Conservation (phyloP, 35 echinoderm and acorn worm species). For the Stichopus chloronotus region DNA sequence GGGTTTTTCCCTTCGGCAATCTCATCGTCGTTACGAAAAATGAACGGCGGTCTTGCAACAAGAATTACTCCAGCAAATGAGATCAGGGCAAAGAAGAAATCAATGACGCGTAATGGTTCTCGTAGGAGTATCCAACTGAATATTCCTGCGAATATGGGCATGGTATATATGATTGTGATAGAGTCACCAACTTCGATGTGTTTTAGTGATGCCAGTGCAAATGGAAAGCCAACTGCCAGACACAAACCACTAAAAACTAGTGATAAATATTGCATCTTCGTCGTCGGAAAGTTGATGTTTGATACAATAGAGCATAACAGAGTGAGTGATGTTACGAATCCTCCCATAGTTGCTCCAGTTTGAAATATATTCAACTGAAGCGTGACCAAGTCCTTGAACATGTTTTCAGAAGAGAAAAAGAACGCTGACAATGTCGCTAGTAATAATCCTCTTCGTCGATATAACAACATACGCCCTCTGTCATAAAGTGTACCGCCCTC, state of each 20-base stretch:
- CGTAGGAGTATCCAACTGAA: constrained; percentile 55
- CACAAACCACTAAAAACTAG: constrained; percentile 28
- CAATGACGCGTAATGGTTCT: constrained; percentile 44
- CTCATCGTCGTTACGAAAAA: background rate
- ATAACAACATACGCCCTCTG: constrained; percentile 2
- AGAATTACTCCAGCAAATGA: constrained; percentile 56
- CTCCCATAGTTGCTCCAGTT: background rate
- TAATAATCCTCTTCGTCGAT: constrained; percentile 27
- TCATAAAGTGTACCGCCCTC: background rate
- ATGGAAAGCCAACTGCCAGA: constrained; percentile 28
- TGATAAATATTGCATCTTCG: constrained; percentile 32
- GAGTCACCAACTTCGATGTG: constrained; percentile 54
- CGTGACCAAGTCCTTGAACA: constrained; percentile 22
- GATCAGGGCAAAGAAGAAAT: constrained; percentile 29
- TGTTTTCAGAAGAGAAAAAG: constrained; percentile 49
- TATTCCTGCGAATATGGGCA: constrained; percentile 56
- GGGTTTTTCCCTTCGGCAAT: background rate
- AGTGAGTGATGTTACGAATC: background rate
- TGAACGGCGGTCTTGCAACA: constrained; percentile 46
- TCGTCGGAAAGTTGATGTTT: background rate
- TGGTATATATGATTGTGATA: constrained; percentile 43
- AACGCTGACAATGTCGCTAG: constrained; percentile 24
- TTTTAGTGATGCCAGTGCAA: constrained; percentile 36
- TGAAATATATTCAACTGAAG: constrained; percentile 23
- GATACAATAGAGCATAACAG: background rate